phyloP scores from a whole-genome alignment of 2,888 invertebrate species.

The Lomographa bimaculata region DNA sequence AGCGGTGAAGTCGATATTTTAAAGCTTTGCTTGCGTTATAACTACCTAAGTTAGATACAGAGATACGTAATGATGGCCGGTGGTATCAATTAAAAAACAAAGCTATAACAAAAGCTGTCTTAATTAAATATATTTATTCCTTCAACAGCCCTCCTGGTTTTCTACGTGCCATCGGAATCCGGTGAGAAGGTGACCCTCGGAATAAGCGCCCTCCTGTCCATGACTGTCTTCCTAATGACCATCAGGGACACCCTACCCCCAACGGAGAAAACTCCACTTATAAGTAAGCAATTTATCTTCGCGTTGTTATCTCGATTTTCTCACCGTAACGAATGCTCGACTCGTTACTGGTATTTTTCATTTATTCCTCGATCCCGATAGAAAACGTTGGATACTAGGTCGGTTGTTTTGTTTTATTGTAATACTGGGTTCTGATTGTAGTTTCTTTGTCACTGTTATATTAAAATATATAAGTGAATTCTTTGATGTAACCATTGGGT shows the following conservation, averaged over 20 bases:
- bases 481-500: too few species aligned
- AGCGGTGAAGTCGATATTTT: too few species aligned
- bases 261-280: conserved; percentile 93
- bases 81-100: too few species aligned
- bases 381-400: conserved; percentile 3
- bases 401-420: conserved; percentile 4
- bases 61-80: too few species aligned
- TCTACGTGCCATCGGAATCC: conserved; percentile 94
- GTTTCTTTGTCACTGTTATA: too few species aligned
- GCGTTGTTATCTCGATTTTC: conserved; percentile 26
- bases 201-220: conserved; percentile 93
- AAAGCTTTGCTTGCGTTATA: too few species aligned
- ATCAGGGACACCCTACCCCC: conserved; percentile 93
- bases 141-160: conserved; percentile 88
- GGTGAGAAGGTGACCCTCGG: conserved; percentile 95
- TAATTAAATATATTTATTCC: too few species aligned
- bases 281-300: conserved; percentile 85
- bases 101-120: too few species aligned
- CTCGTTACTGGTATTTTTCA: conserved; percentile 24
- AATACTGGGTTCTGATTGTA: not conserved
- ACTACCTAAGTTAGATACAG: too few species aligned
- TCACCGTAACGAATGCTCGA: conserved; percentile 23
- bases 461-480: too few species aligned
- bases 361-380: conserved; percentile 9
- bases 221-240: conserved; percentile 95